phyloP scores from a whole-genome alignment of 2,113 vertebrate genomes.

The Chaetura pelagica region DNA sequence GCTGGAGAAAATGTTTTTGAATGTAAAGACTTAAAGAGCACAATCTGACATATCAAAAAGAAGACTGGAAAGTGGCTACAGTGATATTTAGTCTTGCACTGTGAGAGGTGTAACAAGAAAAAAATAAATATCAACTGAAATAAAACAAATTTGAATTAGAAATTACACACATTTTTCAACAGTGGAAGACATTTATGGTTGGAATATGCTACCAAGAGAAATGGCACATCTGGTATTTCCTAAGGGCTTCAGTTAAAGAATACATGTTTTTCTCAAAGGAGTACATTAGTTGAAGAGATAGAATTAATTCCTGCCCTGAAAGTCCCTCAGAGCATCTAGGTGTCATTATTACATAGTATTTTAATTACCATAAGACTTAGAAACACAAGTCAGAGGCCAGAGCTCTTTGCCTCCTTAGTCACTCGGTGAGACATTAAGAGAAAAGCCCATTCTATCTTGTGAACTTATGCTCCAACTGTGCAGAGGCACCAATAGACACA shows the following conservation, averaged over 20 bases:
- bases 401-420: neutral
- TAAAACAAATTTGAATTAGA: neutral
- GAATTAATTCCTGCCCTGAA: neutral
- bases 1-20: neutral
- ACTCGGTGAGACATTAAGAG: neutral
- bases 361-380: neutral
- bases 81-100: conserved; percentile 1
- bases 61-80: neutral
- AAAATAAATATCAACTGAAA: neutral
- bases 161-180: neutral
- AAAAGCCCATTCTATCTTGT: neutral
- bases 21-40: neutral
- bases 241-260: neutral
- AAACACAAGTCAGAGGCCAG: neutral
- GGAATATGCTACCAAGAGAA: neutral
- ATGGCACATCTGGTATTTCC: neutral
- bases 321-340: neutral
- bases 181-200: neutral
- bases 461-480: neutral
- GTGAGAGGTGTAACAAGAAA: neutral
- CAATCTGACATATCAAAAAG: neutral
- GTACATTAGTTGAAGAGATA: neutral
- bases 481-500: neutral
- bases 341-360: neutral
- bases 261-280: neutral